Conservation (phyloP, 1,140 invertebrate species). For the Drosophila micromelanica region DNA sequence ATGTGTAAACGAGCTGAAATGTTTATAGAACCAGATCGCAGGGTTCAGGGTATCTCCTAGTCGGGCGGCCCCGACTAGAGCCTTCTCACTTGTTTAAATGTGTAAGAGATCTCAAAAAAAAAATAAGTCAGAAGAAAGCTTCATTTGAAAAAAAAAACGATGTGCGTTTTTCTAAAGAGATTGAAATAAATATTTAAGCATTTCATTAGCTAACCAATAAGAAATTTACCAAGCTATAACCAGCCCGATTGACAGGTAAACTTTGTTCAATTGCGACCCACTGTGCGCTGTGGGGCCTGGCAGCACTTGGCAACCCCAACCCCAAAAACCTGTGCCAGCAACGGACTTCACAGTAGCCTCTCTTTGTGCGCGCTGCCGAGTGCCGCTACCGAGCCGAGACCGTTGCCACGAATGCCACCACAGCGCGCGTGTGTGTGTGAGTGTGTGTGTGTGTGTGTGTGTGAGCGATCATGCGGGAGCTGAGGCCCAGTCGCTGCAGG, state of each 20-base stretch:
- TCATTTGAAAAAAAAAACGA: neutral
- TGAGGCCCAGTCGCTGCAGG: constrained; percentile 35
- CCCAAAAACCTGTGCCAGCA: constrained; percentile 50
- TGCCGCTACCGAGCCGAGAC: constrained; percentile 69
- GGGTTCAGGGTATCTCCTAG: no score
- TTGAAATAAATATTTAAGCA: constrained; percentile 3
- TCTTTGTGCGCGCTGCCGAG: constrained; percentile 74
- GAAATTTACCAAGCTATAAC: neutral
- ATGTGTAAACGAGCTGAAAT: no score
- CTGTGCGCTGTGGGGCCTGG: constrained; percentile 37
- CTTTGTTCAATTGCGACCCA: constrained; percentile 11
- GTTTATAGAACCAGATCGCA: no score
- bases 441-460: constrained; percentile 20
- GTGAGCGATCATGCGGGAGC: constrained; percentile 73
- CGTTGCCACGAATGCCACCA: constrained; percentile 52
- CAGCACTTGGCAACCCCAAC: constrained; percentile 38
- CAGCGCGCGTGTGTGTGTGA: constrained; percentile 22
- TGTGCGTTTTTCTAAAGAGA: constrained; percentile 1
- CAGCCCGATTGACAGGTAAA: neutral
- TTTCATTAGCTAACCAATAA: constrained; percentile 13
- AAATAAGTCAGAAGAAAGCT: neutral
- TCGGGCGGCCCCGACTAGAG: no score
- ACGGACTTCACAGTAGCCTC: constrained; percentile 73
- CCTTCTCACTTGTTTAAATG: no score
- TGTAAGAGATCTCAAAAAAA: neutral